Evolutionary conservation across 2,888 invertebrate genomes (phyloP).

Genomic region (Schizotus pectinicornis): DNA sequence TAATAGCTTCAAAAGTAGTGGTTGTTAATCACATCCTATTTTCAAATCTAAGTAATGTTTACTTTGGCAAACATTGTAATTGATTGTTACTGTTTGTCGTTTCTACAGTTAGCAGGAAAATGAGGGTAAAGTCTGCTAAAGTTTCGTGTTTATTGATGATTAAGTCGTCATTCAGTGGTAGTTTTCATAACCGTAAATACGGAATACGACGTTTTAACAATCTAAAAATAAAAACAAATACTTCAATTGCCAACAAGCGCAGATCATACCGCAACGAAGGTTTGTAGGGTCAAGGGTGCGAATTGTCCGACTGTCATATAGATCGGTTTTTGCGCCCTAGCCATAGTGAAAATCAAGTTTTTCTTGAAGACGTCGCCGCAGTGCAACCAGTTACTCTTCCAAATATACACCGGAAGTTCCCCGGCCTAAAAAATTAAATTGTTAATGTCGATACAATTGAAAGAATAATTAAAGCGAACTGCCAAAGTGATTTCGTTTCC

Average conservation of each 20-base stretch:
- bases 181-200: conserved; percentile 47
- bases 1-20: no score
- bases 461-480: conserved; percentile 35
- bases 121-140: no score
- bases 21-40: no score
- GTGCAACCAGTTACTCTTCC: conserved; percentile 50
- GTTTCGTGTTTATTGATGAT: not conserved
- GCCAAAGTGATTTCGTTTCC: conserved; percentile 52
- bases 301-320: conserved; percentile 53
- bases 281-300: conserved; percentile 49
- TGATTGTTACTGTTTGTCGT: no score
- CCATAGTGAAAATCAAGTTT: conserved; percentile 51
- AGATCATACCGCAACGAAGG: conserved; percentile 48
- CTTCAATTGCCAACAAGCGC: not conserved
- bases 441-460: no score
- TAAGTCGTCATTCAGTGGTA: conserved; percentile 21
- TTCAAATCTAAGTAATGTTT: no score
- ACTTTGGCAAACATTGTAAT: no score
- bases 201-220: conserved; percentile 47
- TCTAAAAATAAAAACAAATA: conserved; percentile 37
- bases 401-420: conserved; percentile 47
- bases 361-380: conserved; percentile 42
- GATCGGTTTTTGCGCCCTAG: conserved; percentile 47
- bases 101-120: no score
- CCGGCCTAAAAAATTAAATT: no score